Conservation (phyloP, 2,113 vertebrate genomes). For the Sinocyclocheilus rhinocerous region DNA sequence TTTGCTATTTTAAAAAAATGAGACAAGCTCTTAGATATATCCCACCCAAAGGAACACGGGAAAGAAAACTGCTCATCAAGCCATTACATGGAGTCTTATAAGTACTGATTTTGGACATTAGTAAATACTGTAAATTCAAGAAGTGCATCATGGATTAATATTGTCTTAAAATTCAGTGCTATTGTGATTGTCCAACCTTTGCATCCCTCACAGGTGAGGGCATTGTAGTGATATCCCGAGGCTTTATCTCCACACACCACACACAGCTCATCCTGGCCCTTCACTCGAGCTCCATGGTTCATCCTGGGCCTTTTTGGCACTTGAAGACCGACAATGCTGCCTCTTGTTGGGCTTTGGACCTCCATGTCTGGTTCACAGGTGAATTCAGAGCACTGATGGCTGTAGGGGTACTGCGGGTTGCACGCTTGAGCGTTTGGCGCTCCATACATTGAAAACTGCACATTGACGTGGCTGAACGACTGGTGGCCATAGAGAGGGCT, state of each 20-base stretch:
- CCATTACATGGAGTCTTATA: background rate
- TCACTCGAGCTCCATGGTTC: conserved; percentile 74
- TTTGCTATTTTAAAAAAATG: background rate
- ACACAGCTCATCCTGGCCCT: conserved; percentile 89
- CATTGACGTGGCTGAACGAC: conserved; percentile 71
- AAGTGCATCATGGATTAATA: background rate
- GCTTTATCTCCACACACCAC: conserved; percentile 90
- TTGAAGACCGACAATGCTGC: conserved; percentile 63
- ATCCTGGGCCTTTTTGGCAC: conserved; percentile 77
- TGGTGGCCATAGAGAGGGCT: conserved; percentile 81
- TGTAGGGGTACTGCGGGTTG: conserved; percentile 75
- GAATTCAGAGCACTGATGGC: conserved; percentile 72
- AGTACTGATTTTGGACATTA: background rate
- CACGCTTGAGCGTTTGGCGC: conserved; percentile 76
- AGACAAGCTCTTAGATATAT: background rate
- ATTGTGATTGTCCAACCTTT: conserved; percentile 79
- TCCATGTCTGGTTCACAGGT: conserved; percentile 57
- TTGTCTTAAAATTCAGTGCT: background rate
- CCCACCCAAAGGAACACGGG: background rate
- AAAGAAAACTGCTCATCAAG: background rate
- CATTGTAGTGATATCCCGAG: conserved; percentile 94
- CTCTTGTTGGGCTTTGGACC: conserved; percentile 64
- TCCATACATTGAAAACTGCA: conserved; percentile 79
- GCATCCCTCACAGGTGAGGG: conserved; percentile 93
- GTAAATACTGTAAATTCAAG: background rate